Evolutionary conservation across 1,140 invertebrate genomes (phyloP), one percentile per base, ranked within the genome.

Genomic region (Rhopalosiphum padi): DNA sequence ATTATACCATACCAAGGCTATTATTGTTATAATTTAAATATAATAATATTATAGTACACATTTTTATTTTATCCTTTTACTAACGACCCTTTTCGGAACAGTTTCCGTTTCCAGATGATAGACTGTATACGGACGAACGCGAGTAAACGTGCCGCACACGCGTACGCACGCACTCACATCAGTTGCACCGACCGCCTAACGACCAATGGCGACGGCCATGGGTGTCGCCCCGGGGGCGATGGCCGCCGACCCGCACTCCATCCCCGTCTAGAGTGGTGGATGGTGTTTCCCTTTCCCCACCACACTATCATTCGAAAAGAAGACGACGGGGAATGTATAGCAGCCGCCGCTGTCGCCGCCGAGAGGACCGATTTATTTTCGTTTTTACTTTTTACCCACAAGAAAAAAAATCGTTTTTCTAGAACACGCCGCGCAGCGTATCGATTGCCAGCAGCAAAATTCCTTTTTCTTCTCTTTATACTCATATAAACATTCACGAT

Each of bases 141-240:
- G 43, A 85, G 43, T 30, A 25, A 87, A 30, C 15, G 35, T 51
- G 48, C 48, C 15, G 48, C 48, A 51, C 9, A 7, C 35, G 85
- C 30, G 30, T 7, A 46, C 86, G n/a, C 82, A 35, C 86, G 86
- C 43, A 48, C 9, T n/a, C 9, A 9, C 85, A 6, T 11, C 15
- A 35, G 46, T 11, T 35, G 46, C 88, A 37, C 88, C 87, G 87
- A 53, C 87, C 88, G 51, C 88, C 88, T 90, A 55, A 60, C 88
- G 88, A 90, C 88, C 88, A 90, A 90, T 90, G 88, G 53, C 53
- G 53, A 7, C 88, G 23, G 51, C 53, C 35, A 41, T 90, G 88
- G 88, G 88, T 90, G 88, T 90, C 88, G 51, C 53, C 88, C 35
- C 35, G 53, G 88, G 53, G 88, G 35, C 53, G 25, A 90, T 90